These are phyloP conservation scores for Phortica magna DNA, from an alignment of 2,888 invertebrate species.

Conservation along the genomic window DNA sequence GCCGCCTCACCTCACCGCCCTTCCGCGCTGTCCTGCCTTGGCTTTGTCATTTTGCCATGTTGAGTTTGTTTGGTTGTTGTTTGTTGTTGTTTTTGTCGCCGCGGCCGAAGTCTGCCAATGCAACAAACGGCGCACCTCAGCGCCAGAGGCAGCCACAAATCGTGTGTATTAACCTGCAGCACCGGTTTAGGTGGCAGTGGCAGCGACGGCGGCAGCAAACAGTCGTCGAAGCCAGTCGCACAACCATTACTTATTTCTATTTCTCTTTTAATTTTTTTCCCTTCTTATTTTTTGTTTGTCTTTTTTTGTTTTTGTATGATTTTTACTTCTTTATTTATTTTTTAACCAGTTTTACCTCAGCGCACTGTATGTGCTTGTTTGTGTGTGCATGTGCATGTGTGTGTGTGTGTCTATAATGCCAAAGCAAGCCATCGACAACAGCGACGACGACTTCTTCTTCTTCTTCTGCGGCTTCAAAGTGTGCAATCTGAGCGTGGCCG, in stretches of 20 bases:
- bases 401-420: background rate
- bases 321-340: slow-evolving; percentile 59
- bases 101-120: slow-evolving; percentile 1
- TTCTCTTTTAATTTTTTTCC: slow-evolving; percentile 72
- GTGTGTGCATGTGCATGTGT: background rate
- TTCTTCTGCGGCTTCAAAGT: background rate
- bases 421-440: slow-evolving; percentile 7
- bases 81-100: background rate
- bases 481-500: background rate
- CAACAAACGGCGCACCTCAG: too few species aligned
- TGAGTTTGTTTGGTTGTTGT: slow-evolving; percentile 6
- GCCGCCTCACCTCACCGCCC: background rate
- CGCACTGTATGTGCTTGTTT: background rate
- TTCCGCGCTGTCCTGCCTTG: slow-evolving; percentile 10
- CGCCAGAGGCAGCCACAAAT: slow-evolving; percentile 19
- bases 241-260: slow-evolving; percentile 61
- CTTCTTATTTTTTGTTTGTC: slow-evolving; percentile 49
- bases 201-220: slow-evolving; percentile 55
- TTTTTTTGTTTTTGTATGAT: slow-evolving; percentile 50
- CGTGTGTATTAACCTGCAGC: slow-evolving; percentile 73
- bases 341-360: slow-evolving; percentile 61
- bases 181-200: slow-evolving; percentile 74
- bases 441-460: background rate
- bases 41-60: slow-evolving; percentile 2
- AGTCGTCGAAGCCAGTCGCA: slow-evolving; percentile 32